phyloP scores from a whole-genome alignment of 2,113 vertebrate species.

The Phylloscopus trochiloides region DNA sequence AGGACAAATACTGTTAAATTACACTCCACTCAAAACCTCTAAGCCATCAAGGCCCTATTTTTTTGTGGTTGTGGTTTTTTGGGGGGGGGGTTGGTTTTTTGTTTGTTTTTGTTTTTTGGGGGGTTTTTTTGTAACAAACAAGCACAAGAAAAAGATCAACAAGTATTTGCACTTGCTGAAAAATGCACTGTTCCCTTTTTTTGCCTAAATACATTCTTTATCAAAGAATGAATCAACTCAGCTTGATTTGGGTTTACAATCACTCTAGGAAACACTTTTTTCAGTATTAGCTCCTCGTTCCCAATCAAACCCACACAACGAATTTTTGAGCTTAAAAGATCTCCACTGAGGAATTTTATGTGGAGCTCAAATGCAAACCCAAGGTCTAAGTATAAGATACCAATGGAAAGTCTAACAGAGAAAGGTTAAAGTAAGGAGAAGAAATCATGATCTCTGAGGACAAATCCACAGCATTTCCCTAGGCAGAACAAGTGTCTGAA shows the following conservation, averaged over 20 bases:
- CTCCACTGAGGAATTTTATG: neutral
- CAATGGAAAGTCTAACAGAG: neutral
- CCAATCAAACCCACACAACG: neutral
- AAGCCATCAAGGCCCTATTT: neutral
- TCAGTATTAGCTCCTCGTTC: neutral
- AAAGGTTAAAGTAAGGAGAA: neutral
- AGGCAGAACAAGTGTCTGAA: neutral
- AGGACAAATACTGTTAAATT: constrained; percentile 41
- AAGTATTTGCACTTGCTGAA: neutral
- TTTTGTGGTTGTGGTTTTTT: neutral
- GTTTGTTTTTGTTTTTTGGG: neutral
- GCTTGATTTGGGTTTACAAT: neutral
- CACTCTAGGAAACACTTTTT: neutral
- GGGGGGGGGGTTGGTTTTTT: neutral
- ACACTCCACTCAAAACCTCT: neutral
- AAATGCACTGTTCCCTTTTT: neutral
- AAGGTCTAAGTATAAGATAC: neutral
- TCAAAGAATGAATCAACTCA: neutral
- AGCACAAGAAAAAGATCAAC: neutral
- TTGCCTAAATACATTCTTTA: neutral
- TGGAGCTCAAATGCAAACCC: neutral
- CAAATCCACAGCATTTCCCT: neutral
- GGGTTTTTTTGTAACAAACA: neutral
- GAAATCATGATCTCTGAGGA: neutral
- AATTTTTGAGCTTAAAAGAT: neutral